phyloP scores from a whole-genome alignment of 2,113 vertebrate species.

The Thymallus thymallus region DNA sequence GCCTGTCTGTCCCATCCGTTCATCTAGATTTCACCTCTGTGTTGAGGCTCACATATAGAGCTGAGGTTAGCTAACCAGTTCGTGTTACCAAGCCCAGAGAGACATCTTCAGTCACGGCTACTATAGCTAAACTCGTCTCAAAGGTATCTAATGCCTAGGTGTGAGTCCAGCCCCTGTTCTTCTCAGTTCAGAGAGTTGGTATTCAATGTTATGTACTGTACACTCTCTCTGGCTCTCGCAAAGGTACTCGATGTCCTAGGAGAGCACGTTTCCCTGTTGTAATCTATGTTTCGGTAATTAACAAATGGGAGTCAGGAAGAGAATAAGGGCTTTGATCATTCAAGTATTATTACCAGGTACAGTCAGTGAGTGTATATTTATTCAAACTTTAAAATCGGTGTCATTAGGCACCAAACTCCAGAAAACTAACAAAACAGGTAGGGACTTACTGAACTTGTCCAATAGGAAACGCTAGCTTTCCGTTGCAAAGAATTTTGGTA shows the following conservation, averaged over 20 bases:
- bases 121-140: background rate
- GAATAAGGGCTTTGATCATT: background rate
- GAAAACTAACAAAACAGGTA: too few relatives aligned
- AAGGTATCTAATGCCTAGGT: background rate
- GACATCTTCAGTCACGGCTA: background rate
- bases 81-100: background rate
- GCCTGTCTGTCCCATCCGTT: background rate
- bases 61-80: background rate
- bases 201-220: background rate
- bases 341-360: too few relatives aligned
- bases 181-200: constrained; percentile 13
- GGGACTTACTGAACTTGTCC: too few relatives aligned
- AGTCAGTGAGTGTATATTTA: background rate
- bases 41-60: background rate
- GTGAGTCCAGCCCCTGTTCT: background rate
- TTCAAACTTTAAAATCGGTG: background rate
- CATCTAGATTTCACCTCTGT: background rate
- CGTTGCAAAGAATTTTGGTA: too few relatives aligned
- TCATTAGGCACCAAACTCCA: too few relatives aligned
- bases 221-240: constrained; percentile 16
- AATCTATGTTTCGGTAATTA: constrained; percentile 51
- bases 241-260: background rate
- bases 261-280: background rate
- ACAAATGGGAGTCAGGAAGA: constrained; percentile 27
- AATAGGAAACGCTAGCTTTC: too few relatives aligned